Percentiles rank a stretch among this genome's conserved stretches.
Conservation (phyloP, 2,888 invertebrate genomes). For the Eubasilissa splendida region DNA sequence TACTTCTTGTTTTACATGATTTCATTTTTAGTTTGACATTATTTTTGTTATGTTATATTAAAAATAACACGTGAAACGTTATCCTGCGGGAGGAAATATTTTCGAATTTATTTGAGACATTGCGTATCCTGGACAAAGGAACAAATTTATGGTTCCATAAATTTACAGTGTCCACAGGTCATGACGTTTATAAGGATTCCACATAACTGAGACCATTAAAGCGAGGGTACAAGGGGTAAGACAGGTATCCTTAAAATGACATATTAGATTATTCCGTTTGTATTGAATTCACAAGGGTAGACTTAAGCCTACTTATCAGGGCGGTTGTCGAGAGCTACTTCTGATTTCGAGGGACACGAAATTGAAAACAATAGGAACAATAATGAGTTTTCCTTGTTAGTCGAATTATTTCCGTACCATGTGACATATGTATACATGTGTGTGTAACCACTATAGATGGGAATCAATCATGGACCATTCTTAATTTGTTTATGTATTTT, state of each 20-base stretch:
- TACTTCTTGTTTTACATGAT: too few relatives aligned
- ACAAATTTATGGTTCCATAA: constrained; percentile 9
- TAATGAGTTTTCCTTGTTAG: too few relatives aligned
- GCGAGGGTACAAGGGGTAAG: constrained; percentile 2
- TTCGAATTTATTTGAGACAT: too few relatives aligned
- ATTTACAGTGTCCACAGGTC: constrained; percentile 4
- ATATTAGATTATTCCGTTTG: constrained; percentile 20
- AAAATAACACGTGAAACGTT: too few relatives aligned
- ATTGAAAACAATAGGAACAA: background rate
- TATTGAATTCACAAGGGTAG: constrained; percentile 18
- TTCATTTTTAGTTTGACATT: too few relatives aligned
- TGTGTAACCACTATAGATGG: background rate
- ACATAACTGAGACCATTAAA: constrained; percentile 8
- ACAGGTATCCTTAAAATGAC: constrained; percentile 26
- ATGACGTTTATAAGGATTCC: constrained; percentile 20
- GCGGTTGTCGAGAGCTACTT: background rate
- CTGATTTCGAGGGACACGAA: background rate
- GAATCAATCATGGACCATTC: background rate
- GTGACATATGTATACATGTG: background rate
- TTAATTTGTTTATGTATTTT: background rate
- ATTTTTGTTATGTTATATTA: too few relatives aligned
- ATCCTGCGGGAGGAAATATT: too few relatives aligned
- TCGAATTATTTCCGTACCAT: background rate
- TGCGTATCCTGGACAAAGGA: background rate
- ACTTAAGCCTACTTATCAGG: constrained; percentile 11